Evolutionary conservation across 1,140 invertebrate genomes (phyloP), one percentile per base, ranked within the genome.

Genomic region (Trichonephila clavata): DNA sequence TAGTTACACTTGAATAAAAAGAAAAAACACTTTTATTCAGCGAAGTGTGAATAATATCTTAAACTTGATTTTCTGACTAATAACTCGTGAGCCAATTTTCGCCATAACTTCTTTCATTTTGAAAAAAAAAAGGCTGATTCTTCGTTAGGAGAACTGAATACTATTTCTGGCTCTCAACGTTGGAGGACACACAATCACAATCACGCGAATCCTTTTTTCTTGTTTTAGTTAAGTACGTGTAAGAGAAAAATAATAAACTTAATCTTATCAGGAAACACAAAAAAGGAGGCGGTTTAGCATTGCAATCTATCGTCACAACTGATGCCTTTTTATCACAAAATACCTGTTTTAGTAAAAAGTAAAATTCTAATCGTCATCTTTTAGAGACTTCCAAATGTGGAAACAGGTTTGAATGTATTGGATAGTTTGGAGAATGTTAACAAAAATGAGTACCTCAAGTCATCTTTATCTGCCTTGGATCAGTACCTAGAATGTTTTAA

Each of bases 261-360:
- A 77, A 77, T 77, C 71, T 77, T 77, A 77, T 77, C 71, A 39
- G 27, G 27, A 77, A 77, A 77, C 71, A 20, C 24, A 32, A 39
- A 50, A 77, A 77, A 77, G 27, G 27, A 77, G 71, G 71, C 71
- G 71, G 71, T 77, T 77, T 77, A 10, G 27, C 32, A 77, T 32
- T 39, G 16, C 71, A 27, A 77, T 77, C 50, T 32, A 77, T 18
- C 71, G 27, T 32, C 32, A 18, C 3, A 50, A 77, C 27, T 39
- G 71, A 77, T 77, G 27, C 14, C 16, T 77, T 77, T 50, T 77
- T 77, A 77, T 77, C 71, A 6, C 16, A 32, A 32, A 77, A 39
- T 77, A 77, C 71, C 71, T 32, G 71, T 77, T 77, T 77, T 24
- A 77, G 32, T 39, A 32, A 32, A 77, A 77, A 77, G 71, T 77